Evolutionary conservation across 2,797 vertebrate genomes (phyloP).

Genomic region (Sebastes kiyomatsui): DNA sequence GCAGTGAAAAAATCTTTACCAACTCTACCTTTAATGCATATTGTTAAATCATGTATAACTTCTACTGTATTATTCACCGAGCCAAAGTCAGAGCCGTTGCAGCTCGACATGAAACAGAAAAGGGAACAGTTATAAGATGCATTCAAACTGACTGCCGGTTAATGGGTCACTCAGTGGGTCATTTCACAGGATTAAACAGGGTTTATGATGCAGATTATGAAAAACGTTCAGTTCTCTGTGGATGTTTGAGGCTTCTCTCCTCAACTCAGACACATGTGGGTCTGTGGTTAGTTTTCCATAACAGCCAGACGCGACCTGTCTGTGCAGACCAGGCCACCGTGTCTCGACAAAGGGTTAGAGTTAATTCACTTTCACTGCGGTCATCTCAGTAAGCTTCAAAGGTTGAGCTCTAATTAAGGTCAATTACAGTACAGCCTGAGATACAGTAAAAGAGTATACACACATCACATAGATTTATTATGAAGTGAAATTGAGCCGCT

Average conservation of each 20-base stretch:
- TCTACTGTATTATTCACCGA: neutral
- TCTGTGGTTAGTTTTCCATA: neutral
- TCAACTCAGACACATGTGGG: slow-evolving; percentile 8
- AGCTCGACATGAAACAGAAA: neutral
- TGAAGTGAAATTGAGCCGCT: neutral
- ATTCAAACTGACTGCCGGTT: slow-evolving; percentile 8
- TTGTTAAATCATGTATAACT: neutral
- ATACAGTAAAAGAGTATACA: neutral
- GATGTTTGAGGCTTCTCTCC: slow-evolving; percentile 14
- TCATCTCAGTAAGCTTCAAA: neutral
- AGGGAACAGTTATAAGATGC: neutral
- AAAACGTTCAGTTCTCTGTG: slow-evolving; percentile 15
- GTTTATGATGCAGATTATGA: slow-evolving; percentile 56
- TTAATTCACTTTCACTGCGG: neutral
- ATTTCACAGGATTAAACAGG: slow-evolving; percentile 44
- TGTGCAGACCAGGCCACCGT: neutral
- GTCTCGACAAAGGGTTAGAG: neutral
- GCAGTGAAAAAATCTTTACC: neutral
- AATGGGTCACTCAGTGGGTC: slow-evolving; percentile 45
- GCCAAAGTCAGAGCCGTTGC: neutral
- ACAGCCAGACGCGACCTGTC: neutral
- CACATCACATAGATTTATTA: neutral
- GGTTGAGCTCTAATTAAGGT: neutral
- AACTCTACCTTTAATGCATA: neutral
- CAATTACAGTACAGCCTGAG: neutral